Base-by-base conservation (phyloP, 2,113 vertebrate species). In the Spilogale gracilis region DNA sequence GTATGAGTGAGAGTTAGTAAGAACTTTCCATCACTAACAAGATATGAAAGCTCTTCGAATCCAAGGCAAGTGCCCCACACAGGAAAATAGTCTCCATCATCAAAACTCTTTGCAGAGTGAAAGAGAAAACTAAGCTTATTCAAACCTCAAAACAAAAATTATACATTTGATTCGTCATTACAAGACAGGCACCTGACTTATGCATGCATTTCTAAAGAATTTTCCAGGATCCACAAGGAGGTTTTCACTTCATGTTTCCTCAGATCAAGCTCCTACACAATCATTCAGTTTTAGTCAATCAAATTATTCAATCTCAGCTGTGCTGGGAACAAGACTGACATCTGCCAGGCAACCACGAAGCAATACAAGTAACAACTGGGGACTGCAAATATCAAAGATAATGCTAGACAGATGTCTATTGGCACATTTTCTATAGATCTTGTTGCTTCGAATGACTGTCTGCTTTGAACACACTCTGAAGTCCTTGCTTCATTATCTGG, bases 1-100 rank as follows among this genome's bases (percentile, higher is more conserved):
- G 99, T 99, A 10, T 99, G 95, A 52, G 99, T 99, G 6, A 0
- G 11, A 9, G 98, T 96, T 76, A 99, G 97, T 4, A 99, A n/a
- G 1, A 38, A 1, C 87, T 99, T 45, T 2, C 98, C 98, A 88
- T 99, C 98, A 87, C 99, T 99, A 8, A 99, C 99, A 96, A 99
- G 96, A 32, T 98, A 98, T 0, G 98, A 97, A 92, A 99, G 99
- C 96, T 99, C 98, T 96, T 99, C 99, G 1, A 99, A 99, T 65
- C 99, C 99, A 12, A 99, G 99, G 93, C 99, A 99, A 0, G 99
- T 99, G 18, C 99, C 99, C 99, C 99, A 99, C 23, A 99, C 94
- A 5, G 99, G 99, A 97, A 99, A 99, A 97, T 99, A 99, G 98
- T 99, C 99, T 14, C 99, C 99, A 30, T 97, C 96, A 23, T 99